phyloP scores from a whole-genome alignment of 2,113 vertebrate genomes.

The Argyrosomus japonicus region DNA sequence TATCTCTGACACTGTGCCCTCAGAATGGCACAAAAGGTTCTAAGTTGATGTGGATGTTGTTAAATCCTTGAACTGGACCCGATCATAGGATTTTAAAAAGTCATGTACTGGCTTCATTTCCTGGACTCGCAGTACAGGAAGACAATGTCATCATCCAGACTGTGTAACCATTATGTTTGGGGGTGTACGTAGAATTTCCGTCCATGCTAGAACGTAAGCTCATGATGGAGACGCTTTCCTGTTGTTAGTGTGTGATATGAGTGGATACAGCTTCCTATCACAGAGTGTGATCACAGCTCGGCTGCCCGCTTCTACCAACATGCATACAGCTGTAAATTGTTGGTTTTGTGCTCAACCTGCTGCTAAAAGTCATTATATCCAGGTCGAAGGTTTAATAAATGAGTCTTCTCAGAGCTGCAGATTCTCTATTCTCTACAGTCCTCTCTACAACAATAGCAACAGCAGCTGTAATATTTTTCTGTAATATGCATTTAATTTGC shows the following conservation, averaged over 20 bases:
- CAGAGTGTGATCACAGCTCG: background rate
- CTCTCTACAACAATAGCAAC: background rate
- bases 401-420: background rate
- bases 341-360: background rate
- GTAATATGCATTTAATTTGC: background rate
- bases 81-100: background rate
- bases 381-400: constrained; percentile 37
- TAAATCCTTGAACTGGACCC: background rate
- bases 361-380: constrained; percentile 28
- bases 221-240: constrained; percentile 11
- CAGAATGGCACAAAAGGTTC: background rate
- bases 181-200: background rate
- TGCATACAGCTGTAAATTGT: background rate
- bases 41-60: background rate
- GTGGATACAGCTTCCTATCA: background rate
- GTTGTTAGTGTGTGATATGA: background rate
- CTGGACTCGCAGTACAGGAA: background rate
- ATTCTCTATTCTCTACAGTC: background rate
- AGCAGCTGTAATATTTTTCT: background rate
- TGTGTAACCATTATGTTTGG: background rate
- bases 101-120: background rate
- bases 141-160: constrained; percentile 19
- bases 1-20: background rate
- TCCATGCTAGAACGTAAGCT: constrained; percentile 1
- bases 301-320: background rate